phyloP scores from a whole-genome alignment of 2,888 invertebrate genomes.

The Oxytorus armatus region DNA sequence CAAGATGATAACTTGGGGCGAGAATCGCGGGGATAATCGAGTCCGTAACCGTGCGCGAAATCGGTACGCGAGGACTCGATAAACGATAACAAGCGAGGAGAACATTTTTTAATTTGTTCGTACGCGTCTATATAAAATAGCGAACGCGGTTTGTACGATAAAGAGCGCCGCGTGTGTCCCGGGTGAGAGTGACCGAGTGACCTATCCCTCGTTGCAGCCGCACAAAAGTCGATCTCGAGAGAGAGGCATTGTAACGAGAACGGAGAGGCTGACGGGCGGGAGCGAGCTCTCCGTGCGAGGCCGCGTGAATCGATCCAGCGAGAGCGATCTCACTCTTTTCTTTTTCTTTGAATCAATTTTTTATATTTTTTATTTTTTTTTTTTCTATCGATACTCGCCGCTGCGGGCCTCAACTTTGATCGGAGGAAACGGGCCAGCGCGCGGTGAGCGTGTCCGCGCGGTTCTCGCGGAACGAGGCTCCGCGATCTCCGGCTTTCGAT shows the following conservation, averaged over 20 bases:
- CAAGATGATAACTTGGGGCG: too few relatives aligned
- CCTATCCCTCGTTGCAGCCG: conserved; percentile 57
- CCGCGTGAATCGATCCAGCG: conserved; percentile 48
- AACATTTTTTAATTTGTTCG: conserved; percentile 12
- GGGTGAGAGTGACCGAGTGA: conserved; percentile 57
- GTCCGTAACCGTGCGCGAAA: too few relatives aligned
- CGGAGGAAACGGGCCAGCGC: conserved; percentile 46
- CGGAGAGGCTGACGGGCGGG: conserved; percentile 52
- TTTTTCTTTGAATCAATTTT: conserved; percentile 16
- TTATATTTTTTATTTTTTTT: conserved; percentile 24
- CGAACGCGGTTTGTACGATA: not conserved
- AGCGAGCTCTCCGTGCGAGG: conserved; percentile 24
- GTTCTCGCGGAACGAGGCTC: conserved; percentile 21
- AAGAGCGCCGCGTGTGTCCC: conserved; percentile 37
- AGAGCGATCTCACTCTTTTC: conserved; percentile 22
- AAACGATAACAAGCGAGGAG: conserved; percentile 32
- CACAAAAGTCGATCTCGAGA: conserved; percentile 22
- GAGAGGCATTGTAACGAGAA: conserved; percentile 56
- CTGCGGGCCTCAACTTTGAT: conserved; percentile 41
- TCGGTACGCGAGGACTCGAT: conserved; percentile 3
- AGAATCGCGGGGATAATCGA: too few relatives aligned
- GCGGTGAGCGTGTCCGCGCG: conserved; percentile 50
- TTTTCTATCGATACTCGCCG: conserved; percentile 13
- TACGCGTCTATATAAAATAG: not conserved
- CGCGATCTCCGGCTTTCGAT: conserved; percentile 57